phyloP scores from a whole-genome alignment of 2,113 vertebrate genomes.

The Notiomystis cincta region DNA sequence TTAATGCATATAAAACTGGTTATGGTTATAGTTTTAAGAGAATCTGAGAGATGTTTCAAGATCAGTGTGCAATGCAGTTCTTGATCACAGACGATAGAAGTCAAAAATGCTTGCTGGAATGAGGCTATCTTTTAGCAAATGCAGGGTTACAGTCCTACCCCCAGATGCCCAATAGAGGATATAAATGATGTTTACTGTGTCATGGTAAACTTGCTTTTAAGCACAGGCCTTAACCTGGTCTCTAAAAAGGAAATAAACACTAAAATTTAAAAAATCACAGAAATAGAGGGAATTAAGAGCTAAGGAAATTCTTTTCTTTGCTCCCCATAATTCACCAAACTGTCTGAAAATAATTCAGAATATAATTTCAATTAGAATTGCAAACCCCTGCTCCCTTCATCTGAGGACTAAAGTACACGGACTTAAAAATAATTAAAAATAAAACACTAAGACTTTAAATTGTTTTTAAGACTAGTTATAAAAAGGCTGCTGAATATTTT shows the following conservation, averaged over 20 bases:
- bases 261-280: not conserved
- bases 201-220: not conserved
- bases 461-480: conserved; percentile 60
- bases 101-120: not conserved
- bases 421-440: conserved; percentile 70
- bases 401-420: conserved; percentile 36
- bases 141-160: not conserved
- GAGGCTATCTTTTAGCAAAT: not conserved
- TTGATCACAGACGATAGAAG: not conserved
- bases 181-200: not conserved
- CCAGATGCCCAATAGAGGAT: not conserved
- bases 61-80: not conserved
- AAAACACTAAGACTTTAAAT: conserved; percentile 52
- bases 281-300: not conserved
- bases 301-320: not conserved
- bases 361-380: conserved; percentile 19
- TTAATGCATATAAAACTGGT: not conserved
- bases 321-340: not conserved
- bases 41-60: not conserved
- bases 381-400: not conserved
- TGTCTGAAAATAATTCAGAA: not conserved
- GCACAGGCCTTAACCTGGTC: not conserved
- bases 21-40: not conserved
- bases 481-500: conserved; percentile 61
- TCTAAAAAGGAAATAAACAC: not conserved